Evolutionary conservation across 2,888 invertebrate genomes (phyloP).

Genomic region (Drosophila picticornis): DNA sequence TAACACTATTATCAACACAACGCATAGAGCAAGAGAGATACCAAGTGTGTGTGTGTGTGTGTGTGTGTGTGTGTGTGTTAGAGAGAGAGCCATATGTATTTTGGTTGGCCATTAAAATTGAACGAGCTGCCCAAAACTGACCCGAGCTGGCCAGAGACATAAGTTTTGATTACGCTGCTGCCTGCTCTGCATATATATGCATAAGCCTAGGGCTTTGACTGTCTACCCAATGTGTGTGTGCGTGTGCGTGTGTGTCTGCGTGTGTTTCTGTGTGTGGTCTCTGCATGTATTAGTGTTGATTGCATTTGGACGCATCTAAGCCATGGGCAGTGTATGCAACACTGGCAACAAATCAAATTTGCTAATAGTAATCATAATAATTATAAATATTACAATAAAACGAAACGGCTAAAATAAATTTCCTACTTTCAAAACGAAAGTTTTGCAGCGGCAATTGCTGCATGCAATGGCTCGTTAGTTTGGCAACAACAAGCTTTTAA

Average conservation of each 20-base stretch:
- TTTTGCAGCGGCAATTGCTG: constrained; percentile 24
- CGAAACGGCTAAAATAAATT: constrained; percentile 22
- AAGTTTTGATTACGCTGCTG: constrained; percentile 65
- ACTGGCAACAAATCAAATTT: constrained; percentile 42
- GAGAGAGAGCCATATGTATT: constrained; percentile 25
- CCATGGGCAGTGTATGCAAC: constrained; percentile 41
- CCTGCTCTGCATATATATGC: constrained; percentile 26
- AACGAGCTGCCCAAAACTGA: constrained; percentile 41
- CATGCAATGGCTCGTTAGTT: constrained; percentile 45
- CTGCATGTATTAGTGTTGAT: constrained; percentile 51
- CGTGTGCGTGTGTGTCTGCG: neutral
- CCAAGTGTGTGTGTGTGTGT: neutral
- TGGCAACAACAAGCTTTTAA: constrained; percentile 16
- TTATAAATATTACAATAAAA: constrained; percentile 26
- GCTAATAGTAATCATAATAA: constrained; percentile 33
- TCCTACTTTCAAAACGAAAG: constrained; percentile 55
- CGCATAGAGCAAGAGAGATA: constrained; percentile 1
- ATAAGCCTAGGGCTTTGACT: constrained; percentile 48
- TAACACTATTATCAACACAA: constrained; percentile 77
- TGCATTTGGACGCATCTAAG: constrained; percentile 50
- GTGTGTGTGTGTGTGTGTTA: neutral
- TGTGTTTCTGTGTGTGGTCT: constrained; percentile 5
- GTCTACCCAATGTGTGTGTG: constrained; percentile 12
- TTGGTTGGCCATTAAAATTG: constrained; percentile 62
- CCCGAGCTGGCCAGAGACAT: constrained; percentile 50